Percentiles rank a stretch among this genome's conserved stretches.
These are phyloP conservation scores for Leptopilina syphax DNA, from an alignment of 2,888 invertebrate species.

Conservation along the genomic window DNA sequence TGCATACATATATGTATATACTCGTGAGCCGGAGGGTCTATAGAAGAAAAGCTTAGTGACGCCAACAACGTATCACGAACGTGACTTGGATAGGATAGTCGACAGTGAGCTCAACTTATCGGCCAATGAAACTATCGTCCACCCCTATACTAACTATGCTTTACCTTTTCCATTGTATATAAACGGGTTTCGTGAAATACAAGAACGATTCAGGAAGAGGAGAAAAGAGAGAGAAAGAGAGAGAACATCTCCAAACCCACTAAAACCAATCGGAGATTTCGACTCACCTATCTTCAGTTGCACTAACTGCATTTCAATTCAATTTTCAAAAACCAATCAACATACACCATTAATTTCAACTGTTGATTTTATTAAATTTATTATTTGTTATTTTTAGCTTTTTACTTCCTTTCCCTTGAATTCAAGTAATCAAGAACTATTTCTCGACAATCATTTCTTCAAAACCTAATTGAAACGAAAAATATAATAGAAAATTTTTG, in stretches of 20 bases:
- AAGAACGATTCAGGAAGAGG: conserved; percentile 18
- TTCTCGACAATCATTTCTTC: too few species aligned
- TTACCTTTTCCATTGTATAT: conserved; percentile 35
- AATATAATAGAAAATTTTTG: too few species aligned
- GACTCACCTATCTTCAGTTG: background rate
- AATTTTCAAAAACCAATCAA: background rate
- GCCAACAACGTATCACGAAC: conserved; percentile 38
- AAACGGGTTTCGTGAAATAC: conserved; percentile 29
- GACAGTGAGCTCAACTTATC: conserved; percentile 38
- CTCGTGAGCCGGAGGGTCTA: conserved; percentile 28
- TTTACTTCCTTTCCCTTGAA: too few species aligned
- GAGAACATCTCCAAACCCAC: background rate
- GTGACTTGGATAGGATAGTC: conserved; percentile 39
- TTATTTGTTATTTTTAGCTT: too few species aligned
- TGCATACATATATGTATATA: background rate
- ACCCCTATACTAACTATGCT: conserved; percentile 21
- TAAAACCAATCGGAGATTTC: conserved; percentile 30
- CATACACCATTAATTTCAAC: conserved; percentile 5
- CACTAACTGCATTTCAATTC: conserved; percentile 25
- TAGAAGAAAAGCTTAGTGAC: conserved; percentile 40
- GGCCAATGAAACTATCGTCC: conserved; percentile 34
- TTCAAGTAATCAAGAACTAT: too few species aligned
- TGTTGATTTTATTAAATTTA: background rate
- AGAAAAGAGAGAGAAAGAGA: too few species aligned
- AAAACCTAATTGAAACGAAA: too few species aligned